Percentiles rank a stretch among this genome's conserved stretches.
Conservation (phyloP, 2,113 vertebrate species). For the Eolophus roseicapilla region DNA sequence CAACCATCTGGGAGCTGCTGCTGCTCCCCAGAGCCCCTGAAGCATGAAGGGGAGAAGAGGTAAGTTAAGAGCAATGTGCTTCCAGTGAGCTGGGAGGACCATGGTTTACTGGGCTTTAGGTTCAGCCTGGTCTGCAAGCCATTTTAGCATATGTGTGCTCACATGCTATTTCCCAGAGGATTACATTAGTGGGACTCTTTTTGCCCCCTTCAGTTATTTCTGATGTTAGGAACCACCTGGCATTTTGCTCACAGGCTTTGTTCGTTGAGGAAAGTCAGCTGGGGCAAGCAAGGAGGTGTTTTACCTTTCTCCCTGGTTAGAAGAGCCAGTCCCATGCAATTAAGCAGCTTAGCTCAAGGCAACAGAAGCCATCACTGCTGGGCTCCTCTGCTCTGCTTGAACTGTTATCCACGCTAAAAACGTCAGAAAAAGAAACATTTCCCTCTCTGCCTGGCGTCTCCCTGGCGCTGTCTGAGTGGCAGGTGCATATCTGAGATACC, state of each 20-base stretch:
- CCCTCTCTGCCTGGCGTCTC: slow-evolving; percentile 11
- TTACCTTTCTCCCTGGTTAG: slow-evolving; percentile 48
- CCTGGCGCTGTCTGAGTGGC: slow-evolving; percentile 27
- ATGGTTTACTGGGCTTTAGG: neutral
- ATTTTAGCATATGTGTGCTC: neutral
- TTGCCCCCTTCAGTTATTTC: neutral
- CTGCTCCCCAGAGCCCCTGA: neutral
- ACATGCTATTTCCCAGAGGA: neutral
- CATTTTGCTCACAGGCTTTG: neutral
- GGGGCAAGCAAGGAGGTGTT: neutral
- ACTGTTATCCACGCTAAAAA: slow-evolving; percentile 35
- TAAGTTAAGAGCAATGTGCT: neutral
- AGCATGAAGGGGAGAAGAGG: neutral
- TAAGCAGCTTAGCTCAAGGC: slow-evolving; percentile 54
- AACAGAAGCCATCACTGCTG: slow-evolving; percentile 9
- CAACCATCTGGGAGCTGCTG: neutral
- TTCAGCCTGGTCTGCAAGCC: neutral
- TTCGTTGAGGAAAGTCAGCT: neutral
- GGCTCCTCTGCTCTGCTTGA: slow-evolving; percentile 32
- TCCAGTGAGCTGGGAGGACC: neutral
- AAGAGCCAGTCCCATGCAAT: slow-evolving; percentile 27
- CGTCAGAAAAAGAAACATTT: slow-evolving; percentile 12
- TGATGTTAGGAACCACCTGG: neutral
- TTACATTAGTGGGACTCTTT: neutral
- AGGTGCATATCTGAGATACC: slow-evolving; percentile 61